A percentile compares a stretch with the other conserved stretches of the same genome.
These are phyloP conservation scores for Acanthoscelides obtectus DNA, from an alignment of 2,888 invertebrate species.

Conservation along the genomic window DNA sequence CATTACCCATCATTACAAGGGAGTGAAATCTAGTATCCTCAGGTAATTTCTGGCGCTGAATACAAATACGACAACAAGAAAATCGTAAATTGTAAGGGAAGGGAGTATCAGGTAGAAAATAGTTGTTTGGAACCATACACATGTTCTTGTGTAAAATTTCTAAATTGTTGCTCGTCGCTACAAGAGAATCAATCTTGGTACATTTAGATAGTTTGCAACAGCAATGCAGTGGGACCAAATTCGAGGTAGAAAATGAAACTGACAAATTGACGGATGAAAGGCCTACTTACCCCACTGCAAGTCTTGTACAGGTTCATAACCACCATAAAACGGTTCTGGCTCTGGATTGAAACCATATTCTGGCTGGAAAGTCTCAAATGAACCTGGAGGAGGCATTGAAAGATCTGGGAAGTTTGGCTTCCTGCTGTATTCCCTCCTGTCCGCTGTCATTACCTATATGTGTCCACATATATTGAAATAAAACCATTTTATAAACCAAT, in stretches of 20 bases:
- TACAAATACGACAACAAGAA: too few species aligned
- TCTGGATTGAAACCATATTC: slow-evolving; percentile 52
- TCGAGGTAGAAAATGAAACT: not conserved
- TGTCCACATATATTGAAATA: not conserved
- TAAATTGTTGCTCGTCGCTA: too few species aligned
- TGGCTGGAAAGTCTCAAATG: slow-evolving; percentile 47
- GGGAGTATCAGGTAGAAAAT: too few species aligned
- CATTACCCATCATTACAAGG: too few species aligned
- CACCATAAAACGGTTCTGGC: slow-evolving; percentile 52
- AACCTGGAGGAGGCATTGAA: slow-evolving; percentile 57
- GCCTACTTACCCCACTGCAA: slow-evolving; percentile 59
- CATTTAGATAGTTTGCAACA: too few species aligned
- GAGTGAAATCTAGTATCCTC: too few species aligned
- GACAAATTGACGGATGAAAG: not conserved
- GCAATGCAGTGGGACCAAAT: too few species aligned
- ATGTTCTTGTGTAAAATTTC: too few species aligned
- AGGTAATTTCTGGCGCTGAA: too few species aligned
- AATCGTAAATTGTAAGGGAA: too few species aligned
- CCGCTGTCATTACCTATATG: slow-evolving; percentile 80
- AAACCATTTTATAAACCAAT: not conserved
- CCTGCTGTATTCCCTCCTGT: slow-evolving; percentile 78
- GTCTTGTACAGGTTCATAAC: slow-evolving; percentile 70
- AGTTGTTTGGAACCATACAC: too few species aligned
- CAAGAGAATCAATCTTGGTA: too few species aligned
- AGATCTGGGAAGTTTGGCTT: slow-evolving; percentile 61